Percentiles rank a stretch among this genome's conserved stretches.
These are phyloP conservation scores for Hydrotaea cyrtoneurina DNA, from an alignment of 2,888 invertebrate genomes.

Conservation along the genomic window DNA sequence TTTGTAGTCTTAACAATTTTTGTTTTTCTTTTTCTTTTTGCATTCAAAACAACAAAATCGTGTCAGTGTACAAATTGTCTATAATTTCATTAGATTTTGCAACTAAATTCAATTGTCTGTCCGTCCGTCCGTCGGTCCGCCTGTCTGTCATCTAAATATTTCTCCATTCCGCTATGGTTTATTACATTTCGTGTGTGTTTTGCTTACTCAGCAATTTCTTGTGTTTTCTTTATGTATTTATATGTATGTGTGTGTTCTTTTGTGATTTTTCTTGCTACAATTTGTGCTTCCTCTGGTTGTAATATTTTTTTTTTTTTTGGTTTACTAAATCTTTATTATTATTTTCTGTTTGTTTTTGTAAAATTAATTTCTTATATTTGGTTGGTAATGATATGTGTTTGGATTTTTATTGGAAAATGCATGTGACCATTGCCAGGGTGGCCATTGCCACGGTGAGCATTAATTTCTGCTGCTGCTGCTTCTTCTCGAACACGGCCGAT, in stretches of 20 bases:
- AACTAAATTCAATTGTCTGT: constrained; percentile 3
- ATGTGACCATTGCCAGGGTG: constrained; percentile 53
- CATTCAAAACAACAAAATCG: constrained; percentile 10
- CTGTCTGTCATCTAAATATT: not conserved
- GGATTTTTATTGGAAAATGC: constrained; percentile 58
- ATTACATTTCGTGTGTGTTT: constrained; percentile 27
- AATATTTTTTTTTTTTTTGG: constrained; percentile 12
- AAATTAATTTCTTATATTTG: constrained; percentile 22
- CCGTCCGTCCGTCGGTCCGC: not conserved
- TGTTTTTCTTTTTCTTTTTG: not conserved
- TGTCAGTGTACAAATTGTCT: constrained; percentile 14
- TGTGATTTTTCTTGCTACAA: constrained; percentile 12
- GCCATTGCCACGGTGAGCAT: constrained; percentile 51
- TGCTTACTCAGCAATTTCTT: constrained; percentile 49
- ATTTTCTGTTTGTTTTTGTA: constrained; percentile 25
- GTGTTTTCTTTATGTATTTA: constrained; percentile 23
- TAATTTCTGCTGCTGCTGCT: constrained; percentile 6
- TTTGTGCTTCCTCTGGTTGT: constrained; percentile 31
- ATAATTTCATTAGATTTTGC: constrained; percentile 18
- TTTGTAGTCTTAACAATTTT: constrained; percentile 27
- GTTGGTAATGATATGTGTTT: not conserved
- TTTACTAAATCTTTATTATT: constrained; percentile 21
- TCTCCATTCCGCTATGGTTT: constrained; percentile 21
- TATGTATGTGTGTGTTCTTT: constrained; percentile 17
- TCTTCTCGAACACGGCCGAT: constrained; percentile 22